Evolutionary conservation across 2,797 vertebrate species (phyloP).

Genomic region (Gymnothorax reevesii): DNA sequence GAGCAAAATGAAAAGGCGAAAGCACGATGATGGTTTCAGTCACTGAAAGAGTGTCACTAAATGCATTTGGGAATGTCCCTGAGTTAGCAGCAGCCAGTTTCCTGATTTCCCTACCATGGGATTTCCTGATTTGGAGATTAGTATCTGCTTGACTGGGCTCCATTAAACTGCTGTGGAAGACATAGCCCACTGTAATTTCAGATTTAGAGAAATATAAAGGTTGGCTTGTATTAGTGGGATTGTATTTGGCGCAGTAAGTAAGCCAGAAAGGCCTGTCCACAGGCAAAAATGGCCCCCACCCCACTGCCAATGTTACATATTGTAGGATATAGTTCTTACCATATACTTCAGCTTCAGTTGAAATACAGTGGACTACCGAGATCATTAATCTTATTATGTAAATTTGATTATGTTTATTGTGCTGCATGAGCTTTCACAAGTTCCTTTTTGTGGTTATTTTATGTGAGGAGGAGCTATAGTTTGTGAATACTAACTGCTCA

Average conservation of each 20-base stretch:
- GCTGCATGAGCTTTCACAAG: background rate
- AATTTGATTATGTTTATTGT: background rate
- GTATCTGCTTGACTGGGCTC: background rate
- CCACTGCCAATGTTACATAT: background rate
- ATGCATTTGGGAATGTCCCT: background rate
- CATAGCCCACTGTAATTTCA: background rate
- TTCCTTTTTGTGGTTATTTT: background rate
- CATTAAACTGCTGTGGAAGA: background rate
- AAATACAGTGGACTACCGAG: background rate
- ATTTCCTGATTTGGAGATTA: background rate
- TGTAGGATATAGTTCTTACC: background rate
- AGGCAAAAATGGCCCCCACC: background rate
- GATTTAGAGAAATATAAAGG: background rate
- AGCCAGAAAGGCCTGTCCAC: constrained; percentile 1
- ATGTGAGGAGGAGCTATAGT: background rate
- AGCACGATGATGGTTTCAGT: constrained; percentile 20
- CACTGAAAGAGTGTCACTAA: background rate
- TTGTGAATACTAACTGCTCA: background rate
- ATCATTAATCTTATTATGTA: background rate
- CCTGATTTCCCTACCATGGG: background rate
- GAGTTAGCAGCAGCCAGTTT: constrained; percentile 18
- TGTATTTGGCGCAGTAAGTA: background rate
- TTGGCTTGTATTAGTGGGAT: background rate
- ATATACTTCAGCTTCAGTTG: background rate
- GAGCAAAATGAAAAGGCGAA: constrained; percentile 38